phyloP scores from a whole-genome alignment of 2,888 invertebrate genomes.

The Rhodophaea formosa region DNA sequence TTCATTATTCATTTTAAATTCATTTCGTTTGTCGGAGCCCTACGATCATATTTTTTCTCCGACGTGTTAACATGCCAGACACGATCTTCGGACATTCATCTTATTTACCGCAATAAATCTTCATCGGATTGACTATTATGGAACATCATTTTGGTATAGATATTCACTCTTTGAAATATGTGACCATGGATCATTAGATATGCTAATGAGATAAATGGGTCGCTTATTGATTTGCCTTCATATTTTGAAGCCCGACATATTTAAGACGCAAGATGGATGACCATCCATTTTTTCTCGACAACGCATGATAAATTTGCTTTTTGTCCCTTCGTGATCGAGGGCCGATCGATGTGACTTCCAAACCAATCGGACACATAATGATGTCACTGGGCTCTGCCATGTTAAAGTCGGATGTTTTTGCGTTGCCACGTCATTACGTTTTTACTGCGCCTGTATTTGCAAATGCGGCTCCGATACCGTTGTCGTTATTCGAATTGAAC shows the following conservation, averaged over 20 bases:
- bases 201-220: constrained; percentile 14
- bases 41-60: constrained; percentile 2
- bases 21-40: not conserved
- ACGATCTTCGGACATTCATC: not conserved
- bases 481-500: constrained; percentile 33
- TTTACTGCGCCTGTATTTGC: constrained; percentile 43
- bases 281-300: constrained; percentile 14
- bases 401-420: constrained; percentile 27
- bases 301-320: constrained; percentile 18
- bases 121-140: not conserved
- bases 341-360: constrained; percentile 8
- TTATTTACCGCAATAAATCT: constrained; percentile 1
- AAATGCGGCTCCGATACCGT: constrained; percentile 50
- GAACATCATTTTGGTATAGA: not conserved
- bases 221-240: constrained; percentile 15
- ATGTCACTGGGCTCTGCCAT: constrained; percentile 25
- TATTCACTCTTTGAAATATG: constrained; percentile 7
- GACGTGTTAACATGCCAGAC: constrained; percentile 1
- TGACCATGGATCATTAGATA: constrained; percentile 6
- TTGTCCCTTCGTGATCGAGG: constrained; percentile 15
- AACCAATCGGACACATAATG: constrained; percentile 16
- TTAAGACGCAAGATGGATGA: constrained; percentile 14
- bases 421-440: constrained; percentile 43
- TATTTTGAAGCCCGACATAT: constrained; percentile 16
- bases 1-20: not conserved